Percentiles rank a stretch among this genome's conserved stretches.
Evolutionary conservation across 1,140 invertebrate species (phyloP).

Genomic region (Drosophila tristis): DNA sequence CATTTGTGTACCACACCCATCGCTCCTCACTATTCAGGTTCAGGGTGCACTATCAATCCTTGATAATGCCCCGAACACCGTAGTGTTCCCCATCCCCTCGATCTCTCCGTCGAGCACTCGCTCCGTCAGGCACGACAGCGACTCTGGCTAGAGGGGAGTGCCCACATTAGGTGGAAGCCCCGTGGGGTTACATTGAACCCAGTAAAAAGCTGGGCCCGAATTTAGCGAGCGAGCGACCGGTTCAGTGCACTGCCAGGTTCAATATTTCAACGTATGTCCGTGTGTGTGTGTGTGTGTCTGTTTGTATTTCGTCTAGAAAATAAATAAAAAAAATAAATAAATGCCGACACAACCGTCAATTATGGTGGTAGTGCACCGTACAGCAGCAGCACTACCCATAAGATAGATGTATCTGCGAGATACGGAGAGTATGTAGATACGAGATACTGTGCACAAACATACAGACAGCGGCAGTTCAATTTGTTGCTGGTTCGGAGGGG

Average conservation of each 20-base stretch:
- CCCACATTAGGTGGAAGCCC: slow-evolving; percentile 60
- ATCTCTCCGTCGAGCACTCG: background rate
- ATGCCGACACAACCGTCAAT: slow-evolving; percentile 79
- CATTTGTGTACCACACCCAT: slow-evolving; percentile 15
- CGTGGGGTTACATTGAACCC: slow-evolving; percentile 75
- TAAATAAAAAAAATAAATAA: slow-evolving; percentile 68
- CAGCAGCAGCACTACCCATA: slow-evolving; percentile 19
- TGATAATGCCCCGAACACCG: slow-evolving; percentile 4
- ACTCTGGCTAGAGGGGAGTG: slow-evolving; percentile 31
- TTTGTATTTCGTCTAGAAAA: slow-evolving; percentile 47
- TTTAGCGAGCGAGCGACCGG: slow-evolving; percentile 61
- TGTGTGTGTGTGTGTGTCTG: slow-evolving; percentile 20
- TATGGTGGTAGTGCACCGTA: slow-evolving; percentile 63
- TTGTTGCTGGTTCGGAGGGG: slow-evolving; percentile 64
- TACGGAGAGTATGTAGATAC: slow-evolving; percentile 30
- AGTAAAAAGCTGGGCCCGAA: slow-evolving; percentile 75
- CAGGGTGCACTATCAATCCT: slow-evolving; percentile 35
- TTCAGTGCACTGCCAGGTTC: slow-evolving; percentile 61
- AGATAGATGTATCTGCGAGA: slow-evolving; percentile 33
- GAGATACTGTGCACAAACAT: slow-evolving; percentile 64
- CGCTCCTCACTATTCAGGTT: slow-evolving; percentile 8
- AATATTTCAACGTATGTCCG: slow-evolving; percentile 1
- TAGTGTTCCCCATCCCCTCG: slow-evolving; percentile 1
- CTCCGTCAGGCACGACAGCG: slow-evolving; percentile 25
- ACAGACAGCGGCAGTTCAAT: slow-evolving; percentile 75